A percentile compares a stretch with the other conserved stretches of the same genome.
Evolutionary conservation across 2,888 invertebrate genomes (phyloP).

Genomic region (Ryuthela nishihirai): DNA sequence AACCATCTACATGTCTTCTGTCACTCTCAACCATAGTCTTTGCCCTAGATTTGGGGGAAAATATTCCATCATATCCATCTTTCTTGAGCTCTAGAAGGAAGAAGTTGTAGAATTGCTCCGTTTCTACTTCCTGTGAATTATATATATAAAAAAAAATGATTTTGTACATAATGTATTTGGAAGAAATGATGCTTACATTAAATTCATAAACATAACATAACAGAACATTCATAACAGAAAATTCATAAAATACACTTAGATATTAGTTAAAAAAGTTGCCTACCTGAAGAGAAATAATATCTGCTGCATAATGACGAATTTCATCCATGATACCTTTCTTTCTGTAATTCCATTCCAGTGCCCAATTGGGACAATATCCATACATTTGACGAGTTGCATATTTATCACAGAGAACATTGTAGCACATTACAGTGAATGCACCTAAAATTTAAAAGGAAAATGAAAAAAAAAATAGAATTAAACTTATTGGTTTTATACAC

Average conservation of each 20-base stretch:
- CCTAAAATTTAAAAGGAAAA: slow-evolving; percentile 52
- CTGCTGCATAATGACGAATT: slow-evolving; percentile 91
- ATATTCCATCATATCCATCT: slow-evolving; percentile 84
- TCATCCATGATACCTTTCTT: slow-evolving; percentile 96
- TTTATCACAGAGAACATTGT: slow-evolving; percentile 98
- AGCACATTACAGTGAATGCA: slow-evolving; percentile 99
- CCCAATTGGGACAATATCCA: slow-evolving; percentile 99
- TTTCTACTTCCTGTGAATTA: slow-evolving; percentile 86
- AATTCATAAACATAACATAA: too few relatives aligned
- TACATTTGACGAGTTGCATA: slow-evolving; percentile 98
- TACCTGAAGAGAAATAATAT: slow-evolving; percentile 84
- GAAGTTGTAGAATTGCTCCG: slow-evolving; percentile 96
- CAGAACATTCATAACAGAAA: too few relatives aligned
- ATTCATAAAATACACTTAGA: not conserved
- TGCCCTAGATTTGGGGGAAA: slow-evolving; percentile 95
- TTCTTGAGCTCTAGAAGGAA: slow-evolving; percentile 90
- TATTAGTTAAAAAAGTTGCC: slow-evolving; percentile 10
- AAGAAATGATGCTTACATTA: too few relatives aligned
- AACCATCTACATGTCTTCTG: slow-evolving; percentile 96
- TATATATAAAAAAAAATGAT: not conserved
- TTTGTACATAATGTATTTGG: not conserved
- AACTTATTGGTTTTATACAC: not conserved
- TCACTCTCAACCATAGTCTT: slow-evolving; percentile 98
- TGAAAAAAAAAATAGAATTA: not conserved
- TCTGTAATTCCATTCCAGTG: slow-evolving; percentile 96